Evolutionary conservation across 1,140 invertebrate genomes (phyloP), one percentile per base, ranked within the genome.

Genomic region (Scylla paramamosain): DNA sequence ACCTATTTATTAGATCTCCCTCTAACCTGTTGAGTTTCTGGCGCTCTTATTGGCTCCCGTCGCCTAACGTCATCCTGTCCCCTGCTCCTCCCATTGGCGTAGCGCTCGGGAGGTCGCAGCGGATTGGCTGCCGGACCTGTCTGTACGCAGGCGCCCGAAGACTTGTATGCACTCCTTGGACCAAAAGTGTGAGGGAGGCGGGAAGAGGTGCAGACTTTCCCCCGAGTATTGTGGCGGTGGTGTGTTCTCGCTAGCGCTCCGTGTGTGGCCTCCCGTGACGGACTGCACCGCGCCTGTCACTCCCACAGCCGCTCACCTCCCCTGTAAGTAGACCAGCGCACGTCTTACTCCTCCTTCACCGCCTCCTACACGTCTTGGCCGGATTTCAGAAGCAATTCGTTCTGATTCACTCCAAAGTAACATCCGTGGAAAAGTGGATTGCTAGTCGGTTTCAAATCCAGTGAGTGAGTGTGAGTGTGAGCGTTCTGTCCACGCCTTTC

Each of bases 1-100:
- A 77, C 67, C 67, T 77, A 77, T 77, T 77, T 77, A 77, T 77
- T 77, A 77, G 67, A 77, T 77, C 67, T 77, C 67, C 25, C 67
- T 77, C 0, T 77, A 77, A 77, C 67, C 67, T 77, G 67, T 77
- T 77, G 67, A 77, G 67, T 77, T 77, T 77, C 67, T 20, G 67
- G 67, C 67, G 67, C 8, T 25, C 10, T 77, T 6, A 77, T 77
- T 77, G 67, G 67, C 67, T n/a, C 67, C 20, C 67, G 20, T 77
- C 67, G 20, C 67, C n/a, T 0, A 25, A 77, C 67, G 67, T 77
- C 67, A 77, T n/a, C 20, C 0, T 77, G 67, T 12, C 67, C 2
- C n/a, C 20, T n/a, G 12, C 25, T 12, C 20, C 67, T 77, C 67
- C n/a, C n/a, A 77, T 77, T 77, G 67, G 67, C 67, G 8, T 7